Conservation (phyloP, 2,797 vertebrate genomes). For the Acestrorhynchus altus region DNA sequence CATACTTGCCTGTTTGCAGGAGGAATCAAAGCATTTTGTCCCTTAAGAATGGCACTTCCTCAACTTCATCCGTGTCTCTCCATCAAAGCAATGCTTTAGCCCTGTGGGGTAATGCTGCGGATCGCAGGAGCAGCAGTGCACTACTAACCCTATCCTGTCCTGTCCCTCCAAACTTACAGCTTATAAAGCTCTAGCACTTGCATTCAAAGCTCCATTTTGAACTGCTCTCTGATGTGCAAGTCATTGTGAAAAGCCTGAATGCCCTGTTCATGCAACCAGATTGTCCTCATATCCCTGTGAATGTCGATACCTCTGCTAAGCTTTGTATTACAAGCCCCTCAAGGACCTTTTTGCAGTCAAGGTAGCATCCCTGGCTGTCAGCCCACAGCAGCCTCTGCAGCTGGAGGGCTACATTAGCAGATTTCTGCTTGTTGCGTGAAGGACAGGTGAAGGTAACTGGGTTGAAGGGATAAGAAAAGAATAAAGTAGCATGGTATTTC, state of each 20-base stretch:
- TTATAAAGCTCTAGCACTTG: neutral
- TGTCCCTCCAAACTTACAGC: slow-evolving; percentile 6
- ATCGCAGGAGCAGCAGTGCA: slow-evolving; percentile 2
- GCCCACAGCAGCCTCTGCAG: slow-evolving; percentile 23
- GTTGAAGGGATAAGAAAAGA: neutral
- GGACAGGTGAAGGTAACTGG: slow-evolving; percentile 9
- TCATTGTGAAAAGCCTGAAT: slow-evolving; percentile 12
- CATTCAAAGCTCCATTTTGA: slow-evolving; percentile 5
- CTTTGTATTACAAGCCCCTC: neutral
- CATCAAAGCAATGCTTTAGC: slow-evolving; percentile 40
- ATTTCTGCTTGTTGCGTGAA: slow-evolving; percentile 64
- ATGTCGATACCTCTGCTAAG: slow-evolving; percentile 7
- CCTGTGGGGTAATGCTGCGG: slow-evolving; percentile 7
- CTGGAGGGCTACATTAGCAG: slow-evolving; percentile 7
- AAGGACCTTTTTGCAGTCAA: neutral
- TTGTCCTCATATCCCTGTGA: slow-evolving; percentile 12
- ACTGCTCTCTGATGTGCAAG: slow-evolving; percentile 24
- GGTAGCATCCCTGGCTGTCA: neutral
- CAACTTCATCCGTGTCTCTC: slow-evolving; percentile 28
- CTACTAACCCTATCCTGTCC: neutral
- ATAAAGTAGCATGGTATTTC: slow-evolving; percentile 25
- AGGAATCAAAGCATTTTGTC: slow-evolving; percentile 30
- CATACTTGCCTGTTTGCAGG: slow-evolving; percentile 12
- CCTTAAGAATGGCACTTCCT: slow-evolving; percentile 41
- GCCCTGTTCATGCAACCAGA: neutral